These are phyloP conservation scores for Leptopilina drosophilae DNA, from an alignment of 2,888 invertebrate species.

Conservation along the genomic window DNA sequence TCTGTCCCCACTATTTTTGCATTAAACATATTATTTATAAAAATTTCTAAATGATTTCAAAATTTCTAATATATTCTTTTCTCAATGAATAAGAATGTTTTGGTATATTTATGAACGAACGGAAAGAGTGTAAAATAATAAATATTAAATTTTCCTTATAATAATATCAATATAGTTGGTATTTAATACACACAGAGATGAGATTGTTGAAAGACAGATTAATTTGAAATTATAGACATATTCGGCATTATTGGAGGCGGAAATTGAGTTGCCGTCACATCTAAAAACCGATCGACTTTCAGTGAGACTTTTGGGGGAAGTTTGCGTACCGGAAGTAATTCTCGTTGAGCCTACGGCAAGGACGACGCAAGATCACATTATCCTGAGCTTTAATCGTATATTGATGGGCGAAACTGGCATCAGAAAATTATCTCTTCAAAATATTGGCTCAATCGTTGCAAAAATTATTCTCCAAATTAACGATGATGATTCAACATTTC, in stretches of 20 bases:
- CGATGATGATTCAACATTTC: slow-evolving; percentile 62
- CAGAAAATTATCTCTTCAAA: slow-evolving; percentile 71
- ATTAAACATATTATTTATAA: too few species aligned
- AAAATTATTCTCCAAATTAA: slow-evolving; percentile 74
- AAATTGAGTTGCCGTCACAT: slow-evolving; percentile 62
- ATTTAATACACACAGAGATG: too few species aligned
- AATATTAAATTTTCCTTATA: too few species aligned
- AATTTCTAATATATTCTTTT: too few species aligned
- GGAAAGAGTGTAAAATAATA: too few species aligned
- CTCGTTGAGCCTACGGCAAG: slow-evolving; percentile 70
- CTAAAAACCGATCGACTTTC: slow-evolving; percentile 57
- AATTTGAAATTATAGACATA: slow-evolving; percentile 64
- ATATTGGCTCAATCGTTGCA: slow-evolving; percentile 73
- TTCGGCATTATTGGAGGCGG: slow-evolving; percentile 62
- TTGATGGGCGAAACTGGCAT: slow-evolving; percentile 62
- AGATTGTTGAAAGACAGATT: background rate
- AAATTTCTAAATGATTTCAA: too few species aligned
- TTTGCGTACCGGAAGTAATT: slow-evolving; percentile 76
- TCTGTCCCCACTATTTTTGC: too few species aligned
- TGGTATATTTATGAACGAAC: too few species aligned
- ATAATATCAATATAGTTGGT: too few species aligned
- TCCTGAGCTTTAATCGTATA: slow-evolving; percentile 71
- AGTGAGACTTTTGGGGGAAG: slow-evolving; percentile 74
- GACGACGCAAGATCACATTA: slow-evolving; percentile 56
- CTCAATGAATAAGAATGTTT: too few species aligned